Evolutionary conservation across 64 coral and sea anemone genomes (phyloP).

Genomic region (Montipora capricornis): DNA sequence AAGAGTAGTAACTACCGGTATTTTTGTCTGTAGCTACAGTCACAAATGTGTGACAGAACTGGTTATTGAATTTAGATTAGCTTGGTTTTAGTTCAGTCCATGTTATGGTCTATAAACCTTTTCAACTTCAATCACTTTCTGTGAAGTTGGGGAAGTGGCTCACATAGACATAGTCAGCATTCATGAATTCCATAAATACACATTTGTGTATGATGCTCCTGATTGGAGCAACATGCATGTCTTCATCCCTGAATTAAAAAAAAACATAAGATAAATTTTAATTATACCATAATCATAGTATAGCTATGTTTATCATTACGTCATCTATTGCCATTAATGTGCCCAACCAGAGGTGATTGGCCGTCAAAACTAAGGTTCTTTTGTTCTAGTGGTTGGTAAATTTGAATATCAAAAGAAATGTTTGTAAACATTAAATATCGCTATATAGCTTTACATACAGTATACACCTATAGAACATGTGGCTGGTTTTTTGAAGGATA

Average conservation of each 20-base stretch:
- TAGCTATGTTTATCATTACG: background rate
- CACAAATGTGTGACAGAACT: conserved; percentile 1
- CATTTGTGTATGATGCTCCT: conserved; percentile 35
- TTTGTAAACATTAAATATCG: background rate
- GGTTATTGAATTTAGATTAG: background rate
- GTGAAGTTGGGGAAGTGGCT: conserved; percentile 26
- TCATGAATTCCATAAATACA: conserved; percentile 17
- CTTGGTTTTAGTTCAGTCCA: background rate
- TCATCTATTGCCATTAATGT: background rate
- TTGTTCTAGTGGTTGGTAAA: background rate
- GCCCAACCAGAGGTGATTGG: background rate
- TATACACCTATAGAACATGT: background rate
- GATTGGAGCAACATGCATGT: background rate
- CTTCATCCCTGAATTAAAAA: background rate
- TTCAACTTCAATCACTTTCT: conserved; percentile 30
- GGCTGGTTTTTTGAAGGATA: background rate
- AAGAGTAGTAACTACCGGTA: too few relatives aligned
- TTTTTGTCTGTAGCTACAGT: background rate
- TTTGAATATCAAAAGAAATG: conserved; percentile 3
- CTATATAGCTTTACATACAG: background rate
- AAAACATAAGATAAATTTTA: background rate
- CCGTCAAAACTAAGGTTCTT: background rate
- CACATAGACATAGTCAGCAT: conserved; percentile 43
- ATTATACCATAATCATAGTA: background rate
- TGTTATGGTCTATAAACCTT: background rate